A percentile compares a stretch with the other conserved stretches of the same genome.
Conservation (phyloP, 2,113 vertebrate genomes). For the Podocnemis expansa region DNA sequence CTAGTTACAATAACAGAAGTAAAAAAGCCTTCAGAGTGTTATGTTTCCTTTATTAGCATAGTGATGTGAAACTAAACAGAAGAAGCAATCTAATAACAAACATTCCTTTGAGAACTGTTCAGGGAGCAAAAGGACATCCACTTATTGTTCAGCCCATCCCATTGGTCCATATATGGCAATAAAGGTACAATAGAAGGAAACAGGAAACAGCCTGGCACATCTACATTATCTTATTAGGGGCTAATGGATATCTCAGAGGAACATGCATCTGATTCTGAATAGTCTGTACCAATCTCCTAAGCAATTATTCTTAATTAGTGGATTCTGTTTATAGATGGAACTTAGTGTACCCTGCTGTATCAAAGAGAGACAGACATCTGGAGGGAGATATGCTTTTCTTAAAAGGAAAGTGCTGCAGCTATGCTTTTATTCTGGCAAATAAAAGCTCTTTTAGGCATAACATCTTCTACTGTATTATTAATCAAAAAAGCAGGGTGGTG, state of each 20-base stretch:
- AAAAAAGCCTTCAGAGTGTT: slow-evolving; percentile 65
- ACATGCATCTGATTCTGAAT: slow-evolving; percentile 84
- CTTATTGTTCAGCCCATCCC: slow-evolving; percentile 84
- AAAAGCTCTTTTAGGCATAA: slow-evolving; percentile 52
- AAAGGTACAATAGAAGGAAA: slow-evolving; percentile 88
- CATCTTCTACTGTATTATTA: slow-evolving; percentile 60
- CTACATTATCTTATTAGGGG: slow-evolving; percentile 86
- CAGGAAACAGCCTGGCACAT: slow-evolving; percentile 87
- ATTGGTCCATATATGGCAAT: slow-evolving; percentile 86
- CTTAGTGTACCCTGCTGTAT: slow-evolving; percentile 82
- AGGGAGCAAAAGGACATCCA: slow-evolving; percentile 87
- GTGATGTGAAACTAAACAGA: slow-evolving; percentile 82
- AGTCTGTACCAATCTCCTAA: slow-evolving; percentile 83
- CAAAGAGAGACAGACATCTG: slow-evolving; percentile 80
- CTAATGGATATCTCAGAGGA: slow-evolving; percentile 87
- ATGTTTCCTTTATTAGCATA: slow-evolving; percentile 82
- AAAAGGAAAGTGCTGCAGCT: slow-evolving; percentile 72
- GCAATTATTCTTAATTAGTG: slow-evolving; percentile 87
- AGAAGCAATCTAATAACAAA: slow-evolving; percentile 85
- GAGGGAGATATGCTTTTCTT: slow-evolving; percentile 76
- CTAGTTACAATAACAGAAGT: slow-evolving; percentile 40
- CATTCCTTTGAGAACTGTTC: slow-evolving; percentile 84
- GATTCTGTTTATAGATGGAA: slow-evolving; percentile 86
- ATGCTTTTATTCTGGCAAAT: slow-evolving; percentile 11
- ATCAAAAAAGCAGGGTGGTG: slow-evolving; percentile 46